These are phyloP conservation scores for Mimas tiliae DNA, from an alignment of 2,888 invertebrate genomes.

Conservation along the genomic window DNA sequence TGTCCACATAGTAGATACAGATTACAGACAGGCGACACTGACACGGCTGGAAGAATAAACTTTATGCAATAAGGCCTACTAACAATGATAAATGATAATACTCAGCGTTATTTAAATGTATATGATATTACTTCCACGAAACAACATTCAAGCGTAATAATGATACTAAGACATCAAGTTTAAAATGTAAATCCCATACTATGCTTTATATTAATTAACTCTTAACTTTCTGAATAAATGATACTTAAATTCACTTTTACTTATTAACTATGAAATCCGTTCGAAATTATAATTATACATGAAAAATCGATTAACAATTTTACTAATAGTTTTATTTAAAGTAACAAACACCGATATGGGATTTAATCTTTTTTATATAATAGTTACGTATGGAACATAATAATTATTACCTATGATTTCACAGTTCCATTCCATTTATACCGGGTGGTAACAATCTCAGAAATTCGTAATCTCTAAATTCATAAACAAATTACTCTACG, in stretches of 20 bases:
- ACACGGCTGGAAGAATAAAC: constrained; percentile 27
- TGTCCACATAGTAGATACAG: too few relatives aligned
- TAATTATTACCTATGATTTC: constrained; percentile 53
- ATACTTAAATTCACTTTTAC: constrained; percentile 69
- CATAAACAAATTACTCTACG: constrained; percentile 77
- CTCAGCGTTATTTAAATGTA: constrained; percentile 55
- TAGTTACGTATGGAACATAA: constrained; percentile 53
- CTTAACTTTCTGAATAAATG: constrained; percentile 62
- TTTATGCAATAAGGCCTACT: constrained; percentile 59
- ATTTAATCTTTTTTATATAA: constrained; percentile 59
- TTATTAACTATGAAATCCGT: constrained; percentile 74
- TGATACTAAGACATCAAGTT: constrained; percentile 71
- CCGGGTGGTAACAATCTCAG: constrained; percentile 83
- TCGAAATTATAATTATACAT: constrained; percentile 67
- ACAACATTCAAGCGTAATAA: constrained; percentile 66
- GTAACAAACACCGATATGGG: constrained; percentile 72
- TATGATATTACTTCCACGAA: constrained; percentile 60
- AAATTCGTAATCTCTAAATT: constrained; percentile 77
- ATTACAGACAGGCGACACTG: constrained; percentile 36
- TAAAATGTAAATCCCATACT: constrained; percentile 62
- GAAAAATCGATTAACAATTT: constrained; percentile 68
- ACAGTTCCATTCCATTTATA: constrained; percentile 63
- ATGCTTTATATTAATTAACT: constrained; percentile 61
- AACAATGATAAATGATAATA: constrained; percentile 64
- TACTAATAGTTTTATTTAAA: constrained; percentile 68